Evolutionary conservation across 1,140 invertebrate species (phyloP).

Genomic region (Zophobas morio): DNA sequence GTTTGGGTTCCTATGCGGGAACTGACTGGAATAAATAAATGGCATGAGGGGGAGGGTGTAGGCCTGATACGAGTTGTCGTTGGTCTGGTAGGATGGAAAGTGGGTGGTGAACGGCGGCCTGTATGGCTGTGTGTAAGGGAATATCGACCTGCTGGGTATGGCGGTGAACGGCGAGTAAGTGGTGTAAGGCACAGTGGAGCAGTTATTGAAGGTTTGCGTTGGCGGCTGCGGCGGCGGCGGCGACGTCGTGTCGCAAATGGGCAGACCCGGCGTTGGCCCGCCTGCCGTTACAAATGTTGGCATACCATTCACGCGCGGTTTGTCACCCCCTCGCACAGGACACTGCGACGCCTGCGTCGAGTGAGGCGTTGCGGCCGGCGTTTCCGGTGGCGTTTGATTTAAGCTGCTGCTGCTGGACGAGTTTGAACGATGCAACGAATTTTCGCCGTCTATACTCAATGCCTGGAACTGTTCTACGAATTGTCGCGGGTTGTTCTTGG

Average conservation of each 20-base stretch:
- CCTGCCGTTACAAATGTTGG: conserved; percentile 57
- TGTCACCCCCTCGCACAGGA: conserved; percentile 58
- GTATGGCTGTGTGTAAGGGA: conserved; percentile 52
- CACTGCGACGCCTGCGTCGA: conserved; percentile 58
- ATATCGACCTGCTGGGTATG: conserved; percentile 64
- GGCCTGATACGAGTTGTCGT: conserved; percentile 59
- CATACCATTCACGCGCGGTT: conserved; percentile 67
- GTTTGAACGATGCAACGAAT: conserved; percentile 70
- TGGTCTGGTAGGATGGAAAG: conserved; percentile 55
- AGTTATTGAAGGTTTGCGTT: conserved; percentile 64
- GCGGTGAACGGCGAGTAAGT: conserved; percentile 67
- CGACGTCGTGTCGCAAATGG: conserved; percentile 70
- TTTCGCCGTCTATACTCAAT: conserved; percentile 69
- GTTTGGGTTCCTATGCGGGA: conserved; percentile 68
- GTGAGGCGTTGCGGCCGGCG: conserved; percentile 71
- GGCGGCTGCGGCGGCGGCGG: conserved; percentile 68
- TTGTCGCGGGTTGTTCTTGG: conserved; percentile 54
- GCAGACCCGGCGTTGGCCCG: conserved; percentile 66
- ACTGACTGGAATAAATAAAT: conserved; percentile 68
- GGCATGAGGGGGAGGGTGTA: conserved; percentile 69
- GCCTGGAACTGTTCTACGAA: conserved; percentile 69
- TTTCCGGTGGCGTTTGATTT: conserved; percentile 74
- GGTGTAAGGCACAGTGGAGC: conserved; percentile 66
- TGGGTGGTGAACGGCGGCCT: conserved; percentile 55
- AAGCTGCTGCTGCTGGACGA: conserved; percentile 75